phyloP scores from a whole-genome alignment of 2,113 vertebrate species.

The Nibea albiflora region DNA sequence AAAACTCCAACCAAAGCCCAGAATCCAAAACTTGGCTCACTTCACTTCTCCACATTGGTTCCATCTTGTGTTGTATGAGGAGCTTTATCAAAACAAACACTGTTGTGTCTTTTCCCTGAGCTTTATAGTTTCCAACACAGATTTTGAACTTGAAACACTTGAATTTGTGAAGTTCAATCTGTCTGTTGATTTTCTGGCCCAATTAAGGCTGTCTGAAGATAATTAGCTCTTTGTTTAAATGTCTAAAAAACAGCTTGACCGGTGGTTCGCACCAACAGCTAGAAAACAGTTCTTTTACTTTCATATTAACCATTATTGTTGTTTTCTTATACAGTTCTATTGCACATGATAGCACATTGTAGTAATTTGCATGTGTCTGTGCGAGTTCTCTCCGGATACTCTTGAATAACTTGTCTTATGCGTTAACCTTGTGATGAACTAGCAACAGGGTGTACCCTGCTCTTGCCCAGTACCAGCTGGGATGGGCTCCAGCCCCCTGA shows the following conservation, averaged over 20 bases:
- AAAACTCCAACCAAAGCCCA: not conserved
- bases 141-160: not conserved
- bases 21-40: not conserved
- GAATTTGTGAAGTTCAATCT: not conserved
- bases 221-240: not conserved
- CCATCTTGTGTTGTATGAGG: not conserved
- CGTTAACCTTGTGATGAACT: no score
- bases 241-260: not conserved
- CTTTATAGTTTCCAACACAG: not conserved
- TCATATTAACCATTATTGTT: no score
- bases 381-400: no score
- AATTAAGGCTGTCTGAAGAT: not conserved
- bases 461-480: no score
- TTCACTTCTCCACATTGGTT: not conserved
- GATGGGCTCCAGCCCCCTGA: no score
- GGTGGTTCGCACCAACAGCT: no score
- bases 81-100: not conserved
- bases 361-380: no score
- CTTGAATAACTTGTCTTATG: no score
- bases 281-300: no score
- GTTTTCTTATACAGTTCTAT: no score
- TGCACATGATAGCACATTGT: no score
- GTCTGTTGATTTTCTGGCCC: not conserved
- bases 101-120: not conserved
- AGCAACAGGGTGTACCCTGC: no score